Conservation (phyloP, 2,888 invertebrate genomes). For the Cetonia aurata region DNA sequence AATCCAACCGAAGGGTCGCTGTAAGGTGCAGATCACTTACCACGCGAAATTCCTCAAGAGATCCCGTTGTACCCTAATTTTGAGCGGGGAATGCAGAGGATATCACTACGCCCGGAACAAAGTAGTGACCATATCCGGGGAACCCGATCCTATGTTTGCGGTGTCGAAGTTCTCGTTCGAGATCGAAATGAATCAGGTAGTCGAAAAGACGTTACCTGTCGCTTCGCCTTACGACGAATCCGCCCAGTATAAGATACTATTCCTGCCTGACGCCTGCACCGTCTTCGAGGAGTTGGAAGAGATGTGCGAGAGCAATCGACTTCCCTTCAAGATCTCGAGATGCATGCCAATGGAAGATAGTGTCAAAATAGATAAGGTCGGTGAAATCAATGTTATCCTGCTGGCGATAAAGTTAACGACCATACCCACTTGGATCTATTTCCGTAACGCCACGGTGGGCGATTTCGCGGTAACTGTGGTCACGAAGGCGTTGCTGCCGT, state of each 20-base stretch:
- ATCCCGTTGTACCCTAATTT: conserved; percentile 4
- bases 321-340: not conserved
- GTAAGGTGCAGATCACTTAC: conserved; percentile 10
- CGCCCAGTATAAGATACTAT: conserved; percentile 2
- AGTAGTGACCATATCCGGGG: conserved; percentile 19
- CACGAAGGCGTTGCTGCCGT: conserved; percentile 36
- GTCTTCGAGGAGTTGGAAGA: too few relatives aligned
- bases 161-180: not conserved
- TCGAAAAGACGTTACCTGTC: not conserved
- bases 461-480: conserved; percentile 57
- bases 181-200: not conserved
- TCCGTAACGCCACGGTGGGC: conserved; percentile 54
- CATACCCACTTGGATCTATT: conserved; percentile 52
- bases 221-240: not conserved
- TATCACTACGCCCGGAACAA: conserved; percentile 36
- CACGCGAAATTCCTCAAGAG: conserved; percentile 31
- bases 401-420: not conserved
- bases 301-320: too few relatives aligned
- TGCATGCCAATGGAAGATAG: not conserved
- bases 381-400: not conserved
- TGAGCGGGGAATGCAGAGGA: conserved; percentile 37
- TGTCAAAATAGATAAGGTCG: not conserved
- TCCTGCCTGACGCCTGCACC: not conserved
- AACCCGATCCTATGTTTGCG: conserved; percentile 13
- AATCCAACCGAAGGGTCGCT: conserved; percentile 11